Conservation (phyloP, 2,113 vertebrate genomes). For the Sceloporus undulatus region DNA sequence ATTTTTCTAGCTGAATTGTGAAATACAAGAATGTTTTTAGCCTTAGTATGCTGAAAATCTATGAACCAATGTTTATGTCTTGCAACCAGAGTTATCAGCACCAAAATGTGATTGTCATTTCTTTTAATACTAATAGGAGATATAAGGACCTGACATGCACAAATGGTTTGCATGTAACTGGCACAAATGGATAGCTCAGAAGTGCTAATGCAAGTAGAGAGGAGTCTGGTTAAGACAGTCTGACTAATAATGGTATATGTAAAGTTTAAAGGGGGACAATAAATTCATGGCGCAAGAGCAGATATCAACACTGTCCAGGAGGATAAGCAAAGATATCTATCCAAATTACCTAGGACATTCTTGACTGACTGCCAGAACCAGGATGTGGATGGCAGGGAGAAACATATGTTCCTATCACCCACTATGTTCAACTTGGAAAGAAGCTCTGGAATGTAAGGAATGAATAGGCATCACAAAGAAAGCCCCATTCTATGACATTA, state of each 20-base stretch:
- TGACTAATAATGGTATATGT: neutral
- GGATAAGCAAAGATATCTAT: neutral
- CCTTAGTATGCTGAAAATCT: accelerated
- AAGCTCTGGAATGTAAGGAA: neutral
- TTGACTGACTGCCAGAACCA: neutral
- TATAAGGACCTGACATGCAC: neutral
- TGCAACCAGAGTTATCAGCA: neutral
- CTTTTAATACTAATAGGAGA: neutral
- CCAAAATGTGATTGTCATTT: neutral
- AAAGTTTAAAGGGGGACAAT: neutral
- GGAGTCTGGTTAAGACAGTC: neutral
- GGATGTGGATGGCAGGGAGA: neutral
- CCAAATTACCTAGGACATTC: neutral
- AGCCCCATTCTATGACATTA: neutral
- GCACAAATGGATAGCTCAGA: neutral
- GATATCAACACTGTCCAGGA: neutral
- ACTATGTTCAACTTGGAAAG: neutral
- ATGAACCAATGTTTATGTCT: accelerated
- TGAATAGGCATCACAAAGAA: neutral
- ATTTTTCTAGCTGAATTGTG: neutral
- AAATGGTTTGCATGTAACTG: too few species aligned
- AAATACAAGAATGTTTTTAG: neutral
- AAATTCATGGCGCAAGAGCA: neutral
- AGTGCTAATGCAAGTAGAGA: neutral
- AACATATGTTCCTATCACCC: neutral